Conservation (phyloP, 2,888 invertebrate species). For the Oscheius onirici region DNA sequence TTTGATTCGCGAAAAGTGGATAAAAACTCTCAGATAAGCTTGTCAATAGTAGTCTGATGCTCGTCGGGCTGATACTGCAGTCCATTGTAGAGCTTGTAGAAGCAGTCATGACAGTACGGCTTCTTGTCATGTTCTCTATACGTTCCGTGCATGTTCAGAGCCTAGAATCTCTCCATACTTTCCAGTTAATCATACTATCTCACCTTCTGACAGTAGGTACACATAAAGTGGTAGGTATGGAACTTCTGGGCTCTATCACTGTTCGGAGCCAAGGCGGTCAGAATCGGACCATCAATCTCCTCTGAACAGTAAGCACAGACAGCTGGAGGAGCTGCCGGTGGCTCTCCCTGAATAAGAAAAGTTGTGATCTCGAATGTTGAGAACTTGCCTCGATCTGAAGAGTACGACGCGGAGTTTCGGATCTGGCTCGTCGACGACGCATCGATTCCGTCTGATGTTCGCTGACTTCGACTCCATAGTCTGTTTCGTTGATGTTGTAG, state of each 20-base stretch:
- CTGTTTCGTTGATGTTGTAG: conserved; percentile 63
- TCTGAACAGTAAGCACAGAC: conserved; percentile 70
- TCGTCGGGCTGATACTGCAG: conserved; percentile 67
- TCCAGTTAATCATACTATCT: neutral
- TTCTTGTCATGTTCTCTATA: conserved; percentile 90
- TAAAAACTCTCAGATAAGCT: conserved; percentile 57
- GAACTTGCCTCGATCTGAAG: conserved; percentile 61
- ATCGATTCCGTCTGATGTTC: conserved; percentile 66
- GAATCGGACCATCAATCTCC: conserved; percentile 59
- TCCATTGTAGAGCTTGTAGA: conserved; percentile 84
- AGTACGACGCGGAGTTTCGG: conserved; percentile 66
- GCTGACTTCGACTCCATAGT: conserved; percentile 67
- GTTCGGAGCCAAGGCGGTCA: conserved; percentile 72
- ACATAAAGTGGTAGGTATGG: conserved; percentile 95
- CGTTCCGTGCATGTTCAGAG: conserved; percentile 70
- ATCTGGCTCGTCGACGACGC: conserved; percentile 65
- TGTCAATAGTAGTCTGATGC: conserved; percentile 64
- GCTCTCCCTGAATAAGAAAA: conserved; percentile 48
- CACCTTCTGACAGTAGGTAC: conserved; percentile 91
- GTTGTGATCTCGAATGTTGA: neutral
- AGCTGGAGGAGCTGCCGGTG: conserved; percentile 58
- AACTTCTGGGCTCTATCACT: conserved; percentile 98
- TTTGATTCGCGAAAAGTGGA: conserved; percentile 13
- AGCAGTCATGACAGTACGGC: conserved; percentile 97
- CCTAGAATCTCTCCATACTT: conserved; percentile 34